Percentiles rank a stretch among this genome's conserved stretches.
Evolutionary conservation across 2,888 invertebrate species (phyloP).

Genomic region (Portevinia maculata): DNA sequence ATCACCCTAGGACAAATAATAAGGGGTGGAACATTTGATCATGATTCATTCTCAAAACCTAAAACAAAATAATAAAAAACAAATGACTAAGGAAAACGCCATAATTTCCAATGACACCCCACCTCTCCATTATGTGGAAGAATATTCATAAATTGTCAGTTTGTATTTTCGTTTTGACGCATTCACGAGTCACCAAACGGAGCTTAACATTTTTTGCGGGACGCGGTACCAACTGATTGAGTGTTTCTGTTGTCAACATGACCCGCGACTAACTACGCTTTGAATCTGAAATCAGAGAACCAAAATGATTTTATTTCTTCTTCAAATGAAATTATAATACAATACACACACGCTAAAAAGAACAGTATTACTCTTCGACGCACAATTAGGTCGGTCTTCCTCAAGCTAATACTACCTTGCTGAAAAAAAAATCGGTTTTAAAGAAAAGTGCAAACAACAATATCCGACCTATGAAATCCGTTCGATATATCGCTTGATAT

Average conservation of each 20-base stretch:
- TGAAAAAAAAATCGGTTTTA: background rate
- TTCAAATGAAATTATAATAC: conserved; percentile 10
- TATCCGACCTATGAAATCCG: conserved; percentile 16
- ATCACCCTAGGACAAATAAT: conserved; percentile 49
- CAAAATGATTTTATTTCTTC: conserved; percentile 1
- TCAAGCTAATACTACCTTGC: background rate
- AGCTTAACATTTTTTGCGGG: background rate
- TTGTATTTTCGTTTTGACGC: background rate
- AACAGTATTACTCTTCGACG: conserved; percentile 33
- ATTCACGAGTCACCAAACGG: conserved; percentile 20
- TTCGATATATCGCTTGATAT: conserved; percentile 22
- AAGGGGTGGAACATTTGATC: conserved; percentile 61
- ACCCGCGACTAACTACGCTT: too few species aligned
- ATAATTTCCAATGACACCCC: conserved; percentile 47
- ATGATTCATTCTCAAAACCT: conserved; percentile 48
- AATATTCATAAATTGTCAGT: conserved; percentile 29
- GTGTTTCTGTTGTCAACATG: background rate
- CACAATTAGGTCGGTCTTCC: conserved; percentile 34
- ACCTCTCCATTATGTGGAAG: background rate
- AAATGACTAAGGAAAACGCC: conserved; percentile 34
- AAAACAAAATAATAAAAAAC: conserved; percentile 33
- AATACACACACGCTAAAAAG: conserved; percentile 4
- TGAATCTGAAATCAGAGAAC: background rate
- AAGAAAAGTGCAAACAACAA: conserved; percentile 16
- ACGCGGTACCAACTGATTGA: background rate